Percentiles rank a stretch among this genome's conserved stretches.
Evolutionary conservation across 2,797 vertebrate species (phyloP).

Genomic region (Fistularia commersonii): DNA sequence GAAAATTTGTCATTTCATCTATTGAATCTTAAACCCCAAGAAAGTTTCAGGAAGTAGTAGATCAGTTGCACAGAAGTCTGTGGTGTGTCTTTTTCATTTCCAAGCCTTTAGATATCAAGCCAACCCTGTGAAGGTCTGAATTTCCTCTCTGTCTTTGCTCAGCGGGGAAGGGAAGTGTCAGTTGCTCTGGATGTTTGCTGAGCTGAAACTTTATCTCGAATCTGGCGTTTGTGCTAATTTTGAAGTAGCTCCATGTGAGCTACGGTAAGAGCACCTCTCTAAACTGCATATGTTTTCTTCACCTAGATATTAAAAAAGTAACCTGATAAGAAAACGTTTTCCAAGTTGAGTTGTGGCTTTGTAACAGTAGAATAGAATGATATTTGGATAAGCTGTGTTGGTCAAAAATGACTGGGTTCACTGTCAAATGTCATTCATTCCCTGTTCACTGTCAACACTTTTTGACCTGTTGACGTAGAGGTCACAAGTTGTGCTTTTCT

Average conservation of each 20-base stretch:
- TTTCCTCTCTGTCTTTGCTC: slow-evolving; percentile 58
- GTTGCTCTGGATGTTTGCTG: slow-evolving; percentile 53
- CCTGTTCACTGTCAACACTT: too few relatives aligned
- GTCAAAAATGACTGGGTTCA: too few relatives aligned
- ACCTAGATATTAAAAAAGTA: background rate
- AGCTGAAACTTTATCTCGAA: slow-evolving; percentile 66
- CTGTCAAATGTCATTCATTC: too few relatives aligned
- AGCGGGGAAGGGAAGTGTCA: slow-evolving; percentile 54
- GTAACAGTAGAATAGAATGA: too few relatives aligned
- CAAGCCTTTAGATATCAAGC: slow-evolving; percentile 48
- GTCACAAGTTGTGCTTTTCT: slow-evolving; percentile 8
- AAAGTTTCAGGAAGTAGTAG: slow-evolving; percentile 50
- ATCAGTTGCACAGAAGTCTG: slow-evolving; percentile 59
- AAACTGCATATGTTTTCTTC: slow-evolving; percentile 12
- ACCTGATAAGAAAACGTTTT: too few relatives aligned
- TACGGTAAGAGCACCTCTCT: slow-evolving; percentile 14
- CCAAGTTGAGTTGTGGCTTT: too few relatives aligned
- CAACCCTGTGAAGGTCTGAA: slow-evolving; percentile 51
- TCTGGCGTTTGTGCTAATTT: slow-evolving; percentile 58
- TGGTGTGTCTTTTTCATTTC: slow-evolving; percentile 51
- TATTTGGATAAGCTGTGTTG: background rate
- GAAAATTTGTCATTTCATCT: slow-evolving; percentile 16
- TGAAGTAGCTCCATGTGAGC: slow-evolving; percentile 39
- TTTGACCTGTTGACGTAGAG: background rate
- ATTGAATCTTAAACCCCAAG: slow-evolving; percentile 30